phyloP scores from a whole-genome alignment of 2,113 vertebrate species.

The Caracal caracal region DNA sequence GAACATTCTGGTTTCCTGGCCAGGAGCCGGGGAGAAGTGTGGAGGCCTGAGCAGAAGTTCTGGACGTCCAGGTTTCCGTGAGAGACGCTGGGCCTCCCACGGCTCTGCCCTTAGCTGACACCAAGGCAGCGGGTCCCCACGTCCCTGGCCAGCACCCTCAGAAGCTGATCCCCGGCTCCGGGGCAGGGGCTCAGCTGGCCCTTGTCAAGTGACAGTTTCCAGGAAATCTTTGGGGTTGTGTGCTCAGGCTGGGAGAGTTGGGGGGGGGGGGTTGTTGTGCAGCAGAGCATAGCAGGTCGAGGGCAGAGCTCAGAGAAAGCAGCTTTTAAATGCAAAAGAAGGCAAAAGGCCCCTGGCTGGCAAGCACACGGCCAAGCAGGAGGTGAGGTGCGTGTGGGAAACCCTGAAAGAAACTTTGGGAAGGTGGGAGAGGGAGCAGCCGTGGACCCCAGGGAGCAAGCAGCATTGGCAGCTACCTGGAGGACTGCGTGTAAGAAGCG shows the following conservation, averaged over 20 bases:
- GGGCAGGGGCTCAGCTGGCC: neutral
- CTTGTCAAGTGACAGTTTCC: neutral
- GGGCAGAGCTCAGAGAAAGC: neutral
- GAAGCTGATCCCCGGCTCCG: neutral
- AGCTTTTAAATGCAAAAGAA: constrained; percentile 8
- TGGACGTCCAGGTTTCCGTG: neutral
- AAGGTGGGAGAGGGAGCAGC: neutral
- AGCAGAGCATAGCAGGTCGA: neutral
- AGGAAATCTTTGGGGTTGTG: neutral
- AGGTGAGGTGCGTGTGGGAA: neutral
- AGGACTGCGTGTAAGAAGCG: rapidly evolving
- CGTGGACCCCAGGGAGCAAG: no score
- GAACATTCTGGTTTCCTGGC: neutral
- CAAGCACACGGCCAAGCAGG: neutral
- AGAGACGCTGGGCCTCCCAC: rapidly evolving
- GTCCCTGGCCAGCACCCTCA: neutral
- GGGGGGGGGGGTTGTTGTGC: neutral
- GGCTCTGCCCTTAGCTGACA: neutral
- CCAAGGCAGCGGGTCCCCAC: rapidly evolving
- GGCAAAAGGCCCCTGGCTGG: neutral
- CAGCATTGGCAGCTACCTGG: rapidly evolving
- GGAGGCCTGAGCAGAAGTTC: neutral
- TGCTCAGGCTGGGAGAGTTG: constrained; percentile 15
- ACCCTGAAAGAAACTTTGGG: neutral
- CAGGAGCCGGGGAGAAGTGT: neutral